phyloP scores from a whole-genome alignment of 35 echinoderm and acorn worm genomes.

The Heliocidaris tuberculata region DNA sequence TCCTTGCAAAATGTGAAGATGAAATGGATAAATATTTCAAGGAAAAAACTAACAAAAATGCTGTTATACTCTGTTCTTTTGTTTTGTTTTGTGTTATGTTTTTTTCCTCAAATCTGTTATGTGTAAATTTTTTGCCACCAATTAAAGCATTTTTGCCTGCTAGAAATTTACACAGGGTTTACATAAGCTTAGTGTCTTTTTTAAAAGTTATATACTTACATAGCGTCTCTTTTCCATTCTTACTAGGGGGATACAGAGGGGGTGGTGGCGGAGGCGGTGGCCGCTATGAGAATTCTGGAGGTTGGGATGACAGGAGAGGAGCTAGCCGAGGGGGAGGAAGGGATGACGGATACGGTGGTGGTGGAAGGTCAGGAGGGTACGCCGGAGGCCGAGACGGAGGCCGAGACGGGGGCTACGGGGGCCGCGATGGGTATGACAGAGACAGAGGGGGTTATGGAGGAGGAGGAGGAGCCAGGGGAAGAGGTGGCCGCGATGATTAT shows the following conservation, averaged over 20 bases:
- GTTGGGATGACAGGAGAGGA: conserved; percentile 40
- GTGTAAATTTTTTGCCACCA: too few species aligned
- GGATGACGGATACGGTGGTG: conserved; percentile 41
- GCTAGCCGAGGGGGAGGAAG: conserved; percentile 47
- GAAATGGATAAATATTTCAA: too few species aligned
- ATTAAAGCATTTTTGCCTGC: too few species aligned
- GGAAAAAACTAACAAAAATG: too few species aligned
- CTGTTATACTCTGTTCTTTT: too few species aligned
- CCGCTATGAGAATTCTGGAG: neutral
- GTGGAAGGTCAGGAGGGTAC: conserved; percentile 34
- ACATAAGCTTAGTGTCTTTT: too few species aligned
- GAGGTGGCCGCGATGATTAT: conserved; percentile 16
- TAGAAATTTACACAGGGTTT: too few species aligned
- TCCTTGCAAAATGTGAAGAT: too few species aligned
- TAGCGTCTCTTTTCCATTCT: neutral
- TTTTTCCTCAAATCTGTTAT: too few species aligned
- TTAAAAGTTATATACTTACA: too few species aligned
- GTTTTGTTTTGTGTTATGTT: too few species aligned
- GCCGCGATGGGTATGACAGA: neutral
- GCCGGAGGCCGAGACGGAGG: conserved; percentile 15
- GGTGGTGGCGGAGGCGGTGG: conserved; percentile 61
- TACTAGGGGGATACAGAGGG: conserved; percentile 38
- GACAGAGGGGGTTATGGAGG: conserved; percentile 50
- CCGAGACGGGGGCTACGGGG: conserved; percentile 26
- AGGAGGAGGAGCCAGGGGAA: conserved; percentile 38